A percentile compares a stretch with the other conserved stretches of the same genome.
phyloP scores from a whole-genome alignment of 2,797 vertebrate species.

The Scolopax rusticola region DNA sequence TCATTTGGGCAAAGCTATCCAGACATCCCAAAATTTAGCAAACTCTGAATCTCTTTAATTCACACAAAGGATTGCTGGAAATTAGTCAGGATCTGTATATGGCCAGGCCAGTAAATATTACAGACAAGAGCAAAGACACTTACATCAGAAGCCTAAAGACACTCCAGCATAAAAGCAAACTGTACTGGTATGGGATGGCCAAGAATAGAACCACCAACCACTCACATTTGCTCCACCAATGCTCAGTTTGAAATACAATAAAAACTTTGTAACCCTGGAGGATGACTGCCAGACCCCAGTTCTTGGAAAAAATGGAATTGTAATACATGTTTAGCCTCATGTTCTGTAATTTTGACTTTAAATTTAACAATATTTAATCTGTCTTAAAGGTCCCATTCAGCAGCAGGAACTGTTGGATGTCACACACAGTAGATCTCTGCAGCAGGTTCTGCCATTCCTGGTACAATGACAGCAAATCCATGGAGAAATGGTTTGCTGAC shows the following conservation, averaged over 20 bases:
- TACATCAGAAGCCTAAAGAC: not conserved
- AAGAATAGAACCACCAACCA: not conserved
- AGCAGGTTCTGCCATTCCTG: not conserved
- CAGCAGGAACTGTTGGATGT: not conserved
- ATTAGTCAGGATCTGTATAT: not conserved
- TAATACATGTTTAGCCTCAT: not conserved
- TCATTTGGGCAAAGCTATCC: not conserved
- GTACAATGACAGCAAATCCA: not conserved
- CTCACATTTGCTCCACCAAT: accelerated
- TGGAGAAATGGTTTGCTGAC: not conserved
- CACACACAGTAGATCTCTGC: not conserved
- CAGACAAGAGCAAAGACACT: not conserved
- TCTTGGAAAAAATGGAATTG: not conserved
- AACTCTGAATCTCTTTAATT: not conserved
- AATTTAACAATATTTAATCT: not conserved
- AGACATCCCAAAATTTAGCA: not conserved
- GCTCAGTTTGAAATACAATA: not conserved
- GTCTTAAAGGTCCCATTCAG: not conserved
- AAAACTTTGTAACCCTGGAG: not conserved
- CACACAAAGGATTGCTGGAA: not conserved
- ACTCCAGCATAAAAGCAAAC: not conserved
- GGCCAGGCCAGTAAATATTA: not conserved
- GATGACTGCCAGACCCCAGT: not conserved
- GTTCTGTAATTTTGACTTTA: not conserved
- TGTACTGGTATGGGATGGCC: not conserved